These are phyloP conservation scores for Orientallactaga bullata DNA, from an alignment of 2,113 vertebrate species.

Conservation along the genomic window DNA sequence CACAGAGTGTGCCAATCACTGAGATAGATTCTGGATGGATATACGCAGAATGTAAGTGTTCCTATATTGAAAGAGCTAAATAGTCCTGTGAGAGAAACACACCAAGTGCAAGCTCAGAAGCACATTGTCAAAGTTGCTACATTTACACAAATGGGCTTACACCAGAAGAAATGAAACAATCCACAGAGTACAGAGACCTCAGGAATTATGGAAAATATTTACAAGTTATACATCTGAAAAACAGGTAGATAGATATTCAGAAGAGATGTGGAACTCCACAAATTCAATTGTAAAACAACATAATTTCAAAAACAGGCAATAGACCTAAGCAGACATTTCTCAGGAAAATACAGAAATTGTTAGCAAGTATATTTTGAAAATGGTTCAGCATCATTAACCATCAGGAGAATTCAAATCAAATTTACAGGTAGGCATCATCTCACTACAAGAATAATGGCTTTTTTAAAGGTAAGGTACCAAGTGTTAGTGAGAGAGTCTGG, in stretches of 20 bases:
- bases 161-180: not conserved
- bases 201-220: not conserved
- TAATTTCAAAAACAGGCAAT: not conserved
- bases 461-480: not conserved
- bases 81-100: not conserved
- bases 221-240: not conserved
- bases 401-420: not conserved
- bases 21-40: not conserved
- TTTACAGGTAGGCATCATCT: not conserved
- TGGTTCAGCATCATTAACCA: not conserved
- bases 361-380: not conserved
- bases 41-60: not conserved
- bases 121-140: not conserved
- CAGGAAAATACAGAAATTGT: not conserved
- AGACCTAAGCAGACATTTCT: not conserved
- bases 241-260: no score
- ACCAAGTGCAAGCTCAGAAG: not conserved
- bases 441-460: not conserved
- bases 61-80: not conserved
- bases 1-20: not conserved
- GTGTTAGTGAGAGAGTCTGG: not conserved
- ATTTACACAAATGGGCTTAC: not conserved
- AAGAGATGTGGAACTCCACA: not conserved
- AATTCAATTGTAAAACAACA: not conserved
- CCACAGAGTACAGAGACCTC: not conserved